Evolutionary conservation across 2,797 vertebrate genomes (phyloP).

Genomic region (Acanthiza pusilla): DNA sequence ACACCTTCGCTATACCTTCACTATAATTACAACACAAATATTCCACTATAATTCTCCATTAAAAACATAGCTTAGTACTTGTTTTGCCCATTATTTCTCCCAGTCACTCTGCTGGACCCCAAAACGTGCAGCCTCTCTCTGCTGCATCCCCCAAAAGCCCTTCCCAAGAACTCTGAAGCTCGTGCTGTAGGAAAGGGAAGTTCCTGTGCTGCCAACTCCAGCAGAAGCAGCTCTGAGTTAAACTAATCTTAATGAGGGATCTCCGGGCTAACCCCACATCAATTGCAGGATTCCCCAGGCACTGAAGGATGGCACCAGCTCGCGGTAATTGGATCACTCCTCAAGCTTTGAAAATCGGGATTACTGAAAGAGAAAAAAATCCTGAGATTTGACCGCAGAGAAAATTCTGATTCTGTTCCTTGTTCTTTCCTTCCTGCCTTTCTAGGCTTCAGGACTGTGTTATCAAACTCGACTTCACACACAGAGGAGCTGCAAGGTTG

Average conservation of each 20-base stretch:
- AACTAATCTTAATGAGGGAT: not conserved
- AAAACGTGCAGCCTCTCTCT: not conserved
- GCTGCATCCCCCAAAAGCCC: not conserved
- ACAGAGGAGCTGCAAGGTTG: not conserved
- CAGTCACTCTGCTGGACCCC: not conserved
- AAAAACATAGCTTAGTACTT: no score
- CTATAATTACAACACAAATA: no score
- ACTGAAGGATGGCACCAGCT: not conserved
- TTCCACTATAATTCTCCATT: no score
- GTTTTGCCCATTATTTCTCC: no score
- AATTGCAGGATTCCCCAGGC: not conserved
- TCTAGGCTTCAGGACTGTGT: not conserved
- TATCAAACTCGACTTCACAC: not conserved
- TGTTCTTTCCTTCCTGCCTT: not conserved
- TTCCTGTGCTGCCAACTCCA: rapidly evolving
- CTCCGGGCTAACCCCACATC: not conserved
- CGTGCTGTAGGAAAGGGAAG: not conserved
- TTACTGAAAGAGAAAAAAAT: not conserved
- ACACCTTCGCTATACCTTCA: no score
- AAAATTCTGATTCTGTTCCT: rapidly evolving
- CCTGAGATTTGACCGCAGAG: rapidly evolving
- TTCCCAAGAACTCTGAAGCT: not conserved
- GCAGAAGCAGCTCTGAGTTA: not conserved
- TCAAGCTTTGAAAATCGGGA: not conserved
- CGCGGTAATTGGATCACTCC: rapidly evolving